Conservation (phyloP, 2,113 vertebrate species). For the Microcebus tavaratra region DNA sequence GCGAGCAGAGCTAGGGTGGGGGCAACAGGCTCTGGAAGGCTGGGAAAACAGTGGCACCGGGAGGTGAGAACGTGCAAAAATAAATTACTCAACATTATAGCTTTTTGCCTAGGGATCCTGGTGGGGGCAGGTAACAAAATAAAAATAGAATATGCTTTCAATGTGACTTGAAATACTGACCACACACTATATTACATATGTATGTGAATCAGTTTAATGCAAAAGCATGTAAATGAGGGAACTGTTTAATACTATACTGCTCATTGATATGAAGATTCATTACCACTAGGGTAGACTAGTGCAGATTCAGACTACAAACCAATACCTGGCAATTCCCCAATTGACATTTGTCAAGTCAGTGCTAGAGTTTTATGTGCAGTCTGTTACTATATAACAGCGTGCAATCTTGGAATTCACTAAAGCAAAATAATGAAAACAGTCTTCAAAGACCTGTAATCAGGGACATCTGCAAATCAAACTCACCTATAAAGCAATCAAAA, state of each 20-base stretch:
- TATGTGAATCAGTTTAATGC: not conserved
- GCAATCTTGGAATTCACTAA: not conserved
- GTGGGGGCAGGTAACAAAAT: not conserved
- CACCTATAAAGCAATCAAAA: not conserved
- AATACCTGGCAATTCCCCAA: not conserved
- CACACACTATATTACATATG: not conserved
- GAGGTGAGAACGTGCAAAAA: not conserved
- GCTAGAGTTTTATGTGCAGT: not conserved
- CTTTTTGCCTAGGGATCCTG: not conserved
- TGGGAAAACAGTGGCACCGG: not conserved
- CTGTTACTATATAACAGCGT: not conserved
- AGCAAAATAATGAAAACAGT: not conserved
- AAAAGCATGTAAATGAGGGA: not conserved
- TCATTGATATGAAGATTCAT: not conserved
- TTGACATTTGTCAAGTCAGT: not conserved
- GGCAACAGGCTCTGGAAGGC: not conserved
- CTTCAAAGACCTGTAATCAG: not conserved
- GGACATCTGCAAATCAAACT: not conserved
- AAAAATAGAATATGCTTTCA: not conserved
- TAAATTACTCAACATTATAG: not conserved
- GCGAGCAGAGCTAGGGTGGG: not conserved
- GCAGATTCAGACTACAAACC: not conserved
- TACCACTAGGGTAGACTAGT: not conserved
- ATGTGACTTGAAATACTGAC: not conserved
- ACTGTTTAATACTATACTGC: not conserved